Evolutionary conservation across 2,888 invertebrate genomes (phyloP), one percentile per base, ranked within the genome.

Genomic region (Nectonema munidae): DNA sequence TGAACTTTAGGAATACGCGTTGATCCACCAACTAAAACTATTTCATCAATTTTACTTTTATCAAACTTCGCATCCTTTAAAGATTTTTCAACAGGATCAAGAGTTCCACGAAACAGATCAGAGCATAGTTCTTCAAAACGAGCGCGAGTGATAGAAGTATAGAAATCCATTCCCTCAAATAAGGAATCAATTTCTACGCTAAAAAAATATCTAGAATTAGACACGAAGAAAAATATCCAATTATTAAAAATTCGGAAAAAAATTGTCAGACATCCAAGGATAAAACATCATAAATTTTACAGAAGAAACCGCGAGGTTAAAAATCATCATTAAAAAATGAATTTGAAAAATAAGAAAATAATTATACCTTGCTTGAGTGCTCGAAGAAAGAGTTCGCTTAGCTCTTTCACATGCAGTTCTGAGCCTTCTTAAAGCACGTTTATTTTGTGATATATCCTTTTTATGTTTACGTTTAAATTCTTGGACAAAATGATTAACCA

Each of bases 1-100:
- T 89, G 86, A 47, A 89, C 75, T 60, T 81, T 86, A 39, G 86
- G 89, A 50, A 89, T 86, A 58, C 86, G 72, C 21, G 86, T 89
- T 34, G 86, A 86, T 37, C 81, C 86, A 47, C 86, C 86, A 41
- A 62, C 62, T 41, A 63, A 49, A 39, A 63, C 86, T 70, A 62
- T 61, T 42, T 63, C 62, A 45, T 52, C 75, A 59, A 89, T 69
- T 48, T 67, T 66, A 3, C 68, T 59, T 56, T 86, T 89, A 61
- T 83, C 79, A 68, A 89, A 68, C 58, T 86, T 83, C 43, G 86
- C 81, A 55, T 89, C 86, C 42, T 76, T 67, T 39, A 89, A 61
- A 3, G 83, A 69, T 59, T 83, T 86, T 59, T 89, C 83, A 0
- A 89, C 86, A 3, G 83, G 83, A 50, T 81, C 79, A 64, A 95